A percentile compares a stretch with the other conserved stretches of the same genome.
Conservation (phyloP, 2,113 vertebrate species). For the Leptobrachium ailaonicum region DNA sequence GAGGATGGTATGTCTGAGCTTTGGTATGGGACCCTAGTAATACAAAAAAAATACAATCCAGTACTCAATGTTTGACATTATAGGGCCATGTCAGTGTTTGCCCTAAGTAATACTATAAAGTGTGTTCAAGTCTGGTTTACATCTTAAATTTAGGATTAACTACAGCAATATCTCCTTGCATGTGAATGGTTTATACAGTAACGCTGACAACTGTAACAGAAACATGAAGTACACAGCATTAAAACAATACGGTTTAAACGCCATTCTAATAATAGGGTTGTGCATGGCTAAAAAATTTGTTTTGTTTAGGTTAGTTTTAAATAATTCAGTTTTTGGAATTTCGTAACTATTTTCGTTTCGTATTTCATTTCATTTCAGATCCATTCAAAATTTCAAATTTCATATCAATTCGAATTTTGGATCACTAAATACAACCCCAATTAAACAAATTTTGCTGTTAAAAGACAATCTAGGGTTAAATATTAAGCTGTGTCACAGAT, state of each 20-base stretch:
- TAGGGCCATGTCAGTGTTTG: background rate
- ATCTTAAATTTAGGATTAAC: slow-evolving; percentile 1
- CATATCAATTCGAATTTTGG: too few species aligned
- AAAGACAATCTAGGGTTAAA: too few species aligned
- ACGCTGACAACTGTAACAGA: background rate
- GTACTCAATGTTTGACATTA: background rate
- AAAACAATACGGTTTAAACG: background rate
- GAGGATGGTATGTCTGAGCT: too few species aligned
- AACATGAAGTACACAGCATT: background rate
- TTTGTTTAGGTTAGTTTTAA: too few species aligned
- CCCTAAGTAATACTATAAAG: background rate
- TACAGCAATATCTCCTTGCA: slow-evolving; percentile 1
- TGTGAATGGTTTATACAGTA: background rate
- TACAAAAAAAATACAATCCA: background rate
- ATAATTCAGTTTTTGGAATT: too few species aligned
- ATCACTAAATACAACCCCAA: too few species aligned
- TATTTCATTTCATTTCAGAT: too few species aligned
- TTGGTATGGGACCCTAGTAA: too few species aligned
- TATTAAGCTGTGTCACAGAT: too few species aligned
- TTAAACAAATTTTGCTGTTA: too few species aligned
- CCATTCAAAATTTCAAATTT: too few species aligned
- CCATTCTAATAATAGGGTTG: background rate
- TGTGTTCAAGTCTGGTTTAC: background rate
- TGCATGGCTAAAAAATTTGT: background rate
- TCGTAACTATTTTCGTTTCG: too few species aligned